phyloP scores from a whole-genome alignment of 2,113 vertebrate species.

The Dissostichus mawsoni region DNA sequence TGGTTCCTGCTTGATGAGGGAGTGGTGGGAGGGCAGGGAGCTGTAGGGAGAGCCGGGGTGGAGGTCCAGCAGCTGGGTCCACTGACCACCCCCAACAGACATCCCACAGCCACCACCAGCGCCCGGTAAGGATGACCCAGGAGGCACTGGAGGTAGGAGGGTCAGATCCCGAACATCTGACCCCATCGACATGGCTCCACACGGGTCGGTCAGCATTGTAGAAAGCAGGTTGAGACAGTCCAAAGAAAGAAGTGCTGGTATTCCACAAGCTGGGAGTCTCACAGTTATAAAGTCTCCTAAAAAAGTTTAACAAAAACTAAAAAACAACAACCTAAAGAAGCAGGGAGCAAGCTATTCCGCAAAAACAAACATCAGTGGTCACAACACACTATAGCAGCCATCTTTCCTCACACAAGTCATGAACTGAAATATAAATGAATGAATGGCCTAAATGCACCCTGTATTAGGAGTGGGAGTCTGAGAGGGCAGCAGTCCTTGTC shows the following conservation, averaged over 20 bases:
- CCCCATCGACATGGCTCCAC: constrained; percentile 91
- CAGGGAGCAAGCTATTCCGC: constrained; percentile 2
- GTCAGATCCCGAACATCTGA: constrained; percentile 94
- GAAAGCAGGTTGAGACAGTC: constrained; percentile 27
- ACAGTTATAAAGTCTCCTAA: constrained; percentile 4
- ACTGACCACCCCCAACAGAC: constrained; percentile 91
- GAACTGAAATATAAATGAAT: constrained; percentile 7
- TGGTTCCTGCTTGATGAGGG: constrained; percentile 98
- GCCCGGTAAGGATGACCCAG: constrained; percentile 87
- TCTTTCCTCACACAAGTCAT: constrained; percentile 24
- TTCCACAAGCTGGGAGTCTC: constrained; percentile 50
- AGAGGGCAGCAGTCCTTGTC: constrained; percentile 83
- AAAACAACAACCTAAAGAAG: constrained; percentile 9
- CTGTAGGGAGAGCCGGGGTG: constrained; percentile 89
- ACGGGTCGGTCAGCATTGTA: constrained; percentile 80
- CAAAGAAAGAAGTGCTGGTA: constrained; percentile 37
- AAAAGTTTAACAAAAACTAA: constrained; percentile 9
- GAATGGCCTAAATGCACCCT: constrained; percentile 35
- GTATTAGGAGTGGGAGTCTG: constrained; percentile 56
- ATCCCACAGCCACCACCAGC: constrained; percentile 88
- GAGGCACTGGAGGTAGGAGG: constrained; percentile 84
- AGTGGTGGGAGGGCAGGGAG: constrained; percentile 91
- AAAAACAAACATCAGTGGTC: constrained; percentile 39
- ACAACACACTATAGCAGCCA: constrained; percentile 40
- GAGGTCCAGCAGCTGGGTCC: constrained; percentile 95